Conservation (phyloP, 2,888 invertebrate species). For the Pyrochroa serraticornis region DNA sequence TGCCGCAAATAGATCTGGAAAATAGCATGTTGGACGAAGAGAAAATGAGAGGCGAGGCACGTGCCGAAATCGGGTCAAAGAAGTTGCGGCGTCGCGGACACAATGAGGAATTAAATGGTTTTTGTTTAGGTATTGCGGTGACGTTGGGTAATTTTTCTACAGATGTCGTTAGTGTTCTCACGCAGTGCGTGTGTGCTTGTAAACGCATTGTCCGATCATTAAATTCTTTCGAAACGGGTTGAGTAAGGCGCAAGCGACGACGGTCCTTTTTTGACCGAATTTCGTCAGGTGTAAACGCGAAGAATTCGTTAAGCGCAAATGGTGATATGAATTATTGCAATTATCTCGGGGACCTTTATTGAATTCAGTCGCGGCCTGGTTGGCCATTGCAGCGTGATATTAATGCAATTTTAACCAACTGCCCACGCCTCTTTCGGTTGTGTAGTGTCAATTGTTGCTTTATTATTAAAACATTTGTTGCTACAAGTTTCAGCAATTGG, state of each 20-base stretch:
- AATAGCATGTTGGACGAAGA: conserved; percentile 6
- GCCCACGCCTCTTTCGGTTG: too few relatives aligned
- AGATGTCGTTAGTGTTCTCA: conserved; percentile 28
- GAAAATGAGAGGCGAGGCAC: conserved; percentile 6
- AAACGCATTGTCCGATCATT: conserved; percentile 29
- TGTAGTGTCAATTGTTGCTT: conserved; percentile 4
- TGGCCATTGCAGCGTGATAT: conserved; percentile 36
- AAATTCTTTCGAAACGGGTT: conserved; percentile 28
- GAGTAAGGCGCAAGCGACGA: conserved; percentile 7
- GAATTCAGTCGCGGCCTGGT: conserved; percentile 28
- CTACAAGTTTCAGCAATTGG: neutral
- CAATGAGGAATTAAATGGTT: conserved; percentile 18
- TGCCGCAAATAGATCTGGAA: conserved; percentile 3
- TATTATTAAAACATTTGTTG: neutral
- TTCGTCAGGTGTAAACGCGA: neutral
- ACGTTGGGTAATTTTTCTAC: conserved; percentile 24
- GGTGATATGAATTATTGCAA: conserved; percentile 4
- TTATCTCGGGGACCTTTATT: conserved; percentile 2
- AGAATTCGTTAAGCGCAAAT: too few relatives aligned
- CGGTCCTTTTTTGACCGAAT: neutral
- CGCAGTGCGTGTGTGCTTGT: conserved; percentile 30
- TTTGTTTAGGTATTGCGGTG: conserved; percentile 24
- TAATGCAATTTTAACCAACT: too few relatives aligned
- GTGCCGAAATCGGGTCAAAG: conserved; percentile 23
- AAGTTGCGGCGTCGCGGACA: conserved; percentile 13